Percentiles rank a stretch among this genome's conserved stretches.
phyloP scores from a whole-genome alignment of 2,888 invertebrate species.

The Tipula vernalis region DNA sequence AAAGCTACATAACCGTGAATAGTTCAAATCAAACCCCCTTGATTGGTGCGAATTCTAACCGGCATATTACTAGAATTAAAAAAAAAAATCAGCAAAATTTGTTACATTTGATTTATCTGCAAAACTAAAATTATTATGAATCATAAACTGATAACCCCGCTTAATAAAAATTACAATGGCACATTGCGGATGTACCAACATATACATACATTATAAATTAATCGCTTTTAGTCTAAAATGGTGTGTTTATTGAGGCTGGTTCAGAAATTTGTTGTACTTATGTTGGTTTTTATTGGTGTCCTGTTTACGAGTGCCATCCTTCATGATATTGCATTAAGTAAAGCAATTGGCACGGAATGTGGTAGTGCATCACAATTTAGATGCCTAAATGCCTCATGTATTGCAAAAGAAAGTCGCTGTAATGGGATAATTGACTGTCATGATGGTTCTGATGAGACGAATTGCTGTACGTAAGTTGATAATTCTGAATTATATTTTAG shows the following conservation, averaged over 20 bases:
- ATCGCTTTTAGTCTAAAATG: not conserved
- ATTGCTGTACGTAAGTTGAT: not conserved
- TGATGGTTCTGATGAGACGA: not conserved
- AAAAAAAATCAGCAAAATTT: too few species aligned
- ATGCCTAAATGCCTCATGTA: not conserved
- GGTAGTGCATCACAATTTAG: not conserved
- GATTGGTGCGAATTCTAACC: too few species aligned
- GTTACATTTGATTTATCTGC: too few species aligned
- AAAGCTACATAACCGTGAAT: too few species aligned
- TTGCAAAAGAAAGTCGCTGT: not conserved
- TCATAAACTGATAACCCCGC: not conserved
- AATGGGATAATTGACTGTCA: not conserved
- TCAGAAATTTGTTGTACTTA: not conserved
- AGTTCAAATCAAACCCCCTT: too few species aligned
- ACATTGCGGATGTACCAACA: not conserved
- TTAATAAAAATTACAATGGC: not conserved
- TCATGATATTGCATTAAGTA: not conserved
- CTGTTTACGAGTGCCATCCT: not conserved
- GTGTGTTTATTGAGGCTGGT: not conserved
- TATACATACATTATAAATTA: not conserved
- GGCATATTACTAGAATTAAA: too few species aligned
- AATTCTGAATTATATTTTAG: not conserved
- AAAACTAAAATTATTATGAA: too few species aligned
- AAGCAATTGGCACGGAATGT: not conserved
- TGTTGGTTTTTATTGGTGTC: not conserved